These are phyloP conservation scores for Charadrius vociferus DNA, from an alignment of 2,113 vertebrate species.

Conservation along the genomic window DNA sequence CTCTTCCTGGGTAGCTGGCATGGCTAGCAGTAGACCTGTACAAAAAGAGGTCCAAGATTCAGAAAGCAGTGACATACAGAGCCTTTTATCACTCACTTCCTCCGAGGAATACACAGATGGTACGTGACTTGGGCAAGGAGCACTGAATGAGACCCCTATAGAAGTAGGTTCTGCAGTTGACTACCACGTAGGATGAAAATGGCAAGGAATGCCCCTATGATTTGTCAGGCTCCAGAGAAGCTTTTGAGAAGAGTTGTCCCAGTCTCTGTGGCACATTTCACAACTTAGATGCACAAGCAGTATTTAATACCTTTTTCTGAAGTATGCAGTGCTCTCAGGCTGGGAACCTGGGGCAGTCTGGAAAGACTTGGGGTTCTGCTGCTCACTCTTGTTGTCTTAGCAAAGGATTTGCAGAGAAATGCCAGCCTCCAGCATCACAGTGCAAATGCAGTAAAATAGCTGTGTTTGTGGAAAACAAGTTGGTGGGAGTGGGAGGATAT, in stretches of 20 bases:
- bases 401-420: background rate
- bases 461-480: background rate
- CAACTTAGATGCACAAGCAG: background rate
- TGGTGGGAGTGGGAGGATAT: background rate
- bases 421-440: background rate
- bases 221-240: background rate
- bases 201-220: background rate
- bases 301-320: background rate
- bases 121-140: conserved; percentile 64
- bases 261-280: background rate
- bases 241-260: background rate
- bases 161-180: background rate
- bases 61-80: conserved; percentile 94
- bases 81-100: conserved; percentile 92
- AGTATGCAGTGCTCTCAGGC: accelerated
- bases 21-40: conserved; percentile 74
- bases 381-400: background rate
- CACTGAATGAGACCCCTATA: background rate
- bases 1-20: conserved; percentile 87
- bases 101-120: conserved; percentile 93
- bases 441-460: background rate
- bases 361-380: background rate
- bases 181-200: background rate
- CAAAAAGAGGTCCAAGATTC: conserved; percentile 86
- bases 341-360: background rate